Evolutionary conservation across 2,113 vertebrate genomes (phyloP), one percentile per base, ranked within the genome.

Genomic region (Melierax canorus): DNA sequence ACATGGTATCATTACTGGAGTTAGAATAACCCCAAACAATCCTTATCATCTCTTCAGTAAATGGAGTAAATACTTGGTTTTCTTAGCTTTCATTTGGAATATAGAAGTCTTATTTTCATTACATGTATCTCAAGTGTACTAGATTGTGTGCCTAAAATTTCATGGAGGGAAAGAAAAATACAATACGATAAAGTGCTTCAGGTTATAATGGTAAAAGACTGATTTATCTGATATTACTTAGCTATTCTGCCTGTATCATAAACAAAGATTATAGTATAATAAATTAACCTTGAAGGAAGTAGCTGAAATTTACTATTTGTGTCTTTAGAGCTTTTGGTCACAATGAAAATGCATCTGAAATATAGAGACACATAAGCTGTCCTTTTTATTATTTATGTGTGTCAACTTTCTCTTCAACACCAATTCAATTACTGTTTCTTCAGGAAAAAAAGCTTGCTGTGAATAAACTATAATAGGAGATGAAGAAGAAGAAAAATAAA

Each of bases 181-280:
- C 62, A 92, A 75, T 69, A 94, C 7, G 0, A 87, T 82, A 85
- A 91, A 97, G 80, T 76, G 84, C 45, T 79, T 74, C 69, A 68
- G 43, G 66, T 69, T 82, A 87, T 73, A 94, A 90, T 46, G 46
- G 68, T 66, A 96, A 92, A 90, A 85, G 67, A 68, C 55, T 96
- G 92, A 97, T 97, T 95, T 97, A 97, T 97, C 76, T 91, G 36
- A 48, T 91, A 91, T 95, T 96, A 87, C 91, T 85, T 95, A 73
- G 74, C 91, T 94, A 91, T 96, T 91, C 84, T 79, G 86, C 18
- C 77, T 77, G 80, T 55, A 92, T 86, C 95, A 94, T 95, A 97
- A 97, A 95, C 94, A 97, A 95, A 95, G 71, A 88, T 96, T 96
- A 97, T 77, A 41, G 63, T 41, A 82, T 74, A 95, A 97, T 96